Evolutionary conservation across 2,797 vertebrate species (phyloP), one percentile per base, ranked within the genome.

Genomic region (Rhynchonycteris naso): DNA sequence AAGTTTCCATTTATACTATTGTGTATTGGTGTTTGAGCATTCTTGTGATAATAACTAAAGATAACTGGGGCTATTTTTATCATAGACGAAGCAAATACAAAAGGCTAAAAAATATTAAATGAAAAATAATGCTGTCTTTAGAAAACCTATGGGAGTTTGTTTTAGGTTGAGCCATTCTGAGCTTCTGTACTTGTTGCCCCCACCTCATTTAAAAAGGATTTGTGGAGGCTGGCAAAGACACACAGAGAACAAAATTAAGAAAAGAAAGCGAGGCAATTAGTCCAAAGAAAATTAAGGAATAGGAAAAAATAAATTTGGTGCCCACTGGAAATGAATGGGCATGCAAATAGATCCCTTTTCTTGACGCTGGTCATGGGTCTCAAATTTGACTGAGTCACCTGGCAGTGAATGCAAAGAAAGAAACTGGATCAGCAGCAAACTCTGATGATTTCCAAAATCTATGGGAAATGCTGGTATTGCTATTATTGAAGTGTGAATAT

Each of bases 111-210:
- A 56, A 83, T 50, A 26, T 43, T n/a, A 52, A 92, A 81, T 43
- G 21, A 56, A 83, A 96, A 95, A 92, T 61, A 86, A 88, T 30
- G 28, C 63, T 95, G 30, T 76, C n/a, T 93, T 94, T 84, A 94
- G 63, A 92, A 95, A 82, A 50, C 28, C 71, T 14, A 28, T 5
- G 9, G 78, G 71, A 91, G 24, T n/a, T 7, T 59, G 8, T 79
- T 83, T 61, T 15, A 52, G 38, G 54, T 28, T 89, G 75, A 96
- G 81, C 66, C n/a, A 58, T 68, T 94, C n/a, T 69, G 78, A 79
- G 56, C n/a, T 33, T 52, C 4, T 4, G 15, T 43, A 28, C 83
- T 93, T 66, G 30, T 12, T 85, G 66, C 5, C 43, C 61, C 65
- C 54, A 75, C 16, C 11, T 90, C 68, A 85, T 52, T 85, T 72